Evolutionary conservation across 2,888 invertebrate species (phyloP).

Genomic region (Acrobasis repandana): DNA sequence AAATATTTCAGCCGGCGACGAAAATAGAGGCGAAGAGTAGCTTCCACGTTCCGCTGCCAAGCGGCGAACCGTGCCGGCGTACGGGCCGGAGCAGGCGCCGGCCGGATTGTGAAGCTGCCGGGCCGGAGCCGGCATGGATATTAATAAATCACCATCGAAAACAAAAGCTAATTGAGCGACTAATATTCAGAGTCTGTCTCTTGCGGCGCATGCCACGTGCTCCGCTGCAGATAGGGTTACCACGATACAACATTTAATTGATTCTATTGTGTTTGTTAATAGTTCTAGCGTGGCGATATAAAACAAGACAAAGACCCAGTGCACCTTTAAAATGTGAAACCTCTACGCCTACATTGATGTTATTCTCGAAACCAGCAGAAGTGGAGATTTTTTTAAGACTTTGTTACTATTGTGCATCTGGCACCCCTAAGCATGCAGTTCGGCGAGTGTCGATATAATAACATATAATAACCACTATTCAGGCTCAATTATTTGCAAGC

Average conservation of each 20-base stretch:
- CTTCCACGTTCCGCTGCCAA: conserved; percentile 49
- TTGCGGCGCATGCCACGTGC: neutral
- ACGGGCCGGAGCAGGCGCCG: neutral
- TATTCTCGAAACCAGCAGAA: too few species aligned
- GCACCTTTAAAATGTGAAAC: too few species aligned
- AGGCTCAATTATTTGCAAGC: too few species aligned
- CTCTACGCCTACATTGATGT: too few species aligned
- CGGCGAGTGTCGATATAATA: too few species aligned
- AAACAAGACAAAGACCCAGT: too few species aligned
- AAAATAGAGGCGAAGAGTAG: conserved; percentile 43
- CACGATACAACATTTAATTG: neutral
- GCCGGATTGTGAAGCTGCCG: neutral
- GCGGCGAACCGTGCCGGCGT: neutral
- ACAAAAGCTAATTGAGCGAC: conserved; percentile 9
- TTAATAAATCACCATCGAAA: conserved; percentile 18
- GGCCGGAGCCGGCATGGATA: conserved; percentile 4
- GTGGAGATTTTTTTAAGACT: too few species aligned
- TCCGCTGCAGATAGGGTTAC: neutral
- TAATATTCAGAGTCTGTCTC: neutral
- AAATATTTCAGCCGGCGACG: conserved; percentile 39
- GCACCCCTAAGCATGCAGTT: too few species aligned
- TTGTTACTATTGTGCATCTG: too few species aligned
- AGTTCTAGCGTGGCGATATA: too few species aligned
- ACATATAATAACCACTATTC: too few species aligned
- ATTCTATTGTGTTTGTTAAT: too few species aligned